A percentile compares a stretch with the other conserved stretches of the same genome.
phyloP scores from a whole-genome alignment of 2,113 vertebrate genomes.

The Heterotilapia buettikoferi region DNA sequence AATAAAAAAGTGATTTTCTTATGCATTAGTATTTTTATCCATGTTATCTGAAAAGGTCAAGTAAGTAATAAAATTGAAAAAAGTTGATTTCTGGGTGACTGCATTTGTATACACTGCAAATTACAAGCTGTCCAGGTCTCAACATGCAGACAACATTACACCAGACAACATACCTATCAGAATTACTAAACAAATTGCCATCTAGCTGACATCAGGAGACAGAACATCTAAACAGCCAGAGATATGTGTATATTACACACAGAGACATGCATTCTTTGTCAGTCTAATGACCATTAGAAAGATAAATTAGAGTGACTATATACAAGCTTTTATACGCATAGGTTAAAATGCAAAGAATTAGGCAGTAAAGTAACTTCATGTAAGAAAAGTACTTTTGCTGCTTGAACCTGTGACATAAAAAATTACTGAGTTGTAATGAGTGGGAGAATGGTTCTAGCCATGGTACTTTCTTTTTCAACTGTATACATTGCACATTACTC shows the following conservation, averaged over 20 bases:
- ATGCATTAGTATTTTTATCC: not conserved
- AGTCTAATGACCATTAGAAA: slow-evolving; percentile 17
- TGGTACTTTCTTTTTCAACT: not conserved
- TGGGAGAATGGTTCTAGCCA: not conserved
- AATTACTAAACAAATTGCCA: slow-evolving; percentile 45
- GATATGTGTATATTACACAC: slow-evolving; percentile 45
- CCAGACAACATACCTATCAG: slow-evolving; percentile 35
- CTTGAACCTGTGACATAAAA: not conserved
- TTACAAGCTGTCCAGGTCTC: not conserved
- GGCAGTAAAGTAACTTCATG: not conserved
- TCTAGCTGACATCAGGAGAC: slow-evolving; percentile 50
- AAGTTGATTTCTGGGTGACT: not conserved
- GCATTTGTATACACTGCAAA: not conserved
- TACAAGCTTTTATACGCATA: not conserved
- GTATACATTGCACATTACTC: not conserved
- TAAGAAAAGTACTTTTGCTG: not conserved
- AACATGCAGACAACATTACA: slow-evolving; percentile 10
- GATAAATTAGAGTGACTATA: slow-evolving; percentile 26
- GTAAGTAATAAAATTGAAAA: not conserved
- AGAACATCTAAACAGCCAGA: slow-evolving; percentile 56
- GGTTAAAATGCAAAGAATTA: not conserved
- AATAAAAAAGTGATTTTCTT: not conserved
- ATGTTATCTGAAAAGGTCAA: not conserved
- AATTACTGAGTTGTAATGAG: not conserved
- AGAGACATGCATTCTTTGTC: slow-evolving; percentile 18